These are phyloP conservation scores for Bradypus variegatus DNA, from an alignment of 2,797 vertebrate genomes.

Conservation along the genomic window DNA sequence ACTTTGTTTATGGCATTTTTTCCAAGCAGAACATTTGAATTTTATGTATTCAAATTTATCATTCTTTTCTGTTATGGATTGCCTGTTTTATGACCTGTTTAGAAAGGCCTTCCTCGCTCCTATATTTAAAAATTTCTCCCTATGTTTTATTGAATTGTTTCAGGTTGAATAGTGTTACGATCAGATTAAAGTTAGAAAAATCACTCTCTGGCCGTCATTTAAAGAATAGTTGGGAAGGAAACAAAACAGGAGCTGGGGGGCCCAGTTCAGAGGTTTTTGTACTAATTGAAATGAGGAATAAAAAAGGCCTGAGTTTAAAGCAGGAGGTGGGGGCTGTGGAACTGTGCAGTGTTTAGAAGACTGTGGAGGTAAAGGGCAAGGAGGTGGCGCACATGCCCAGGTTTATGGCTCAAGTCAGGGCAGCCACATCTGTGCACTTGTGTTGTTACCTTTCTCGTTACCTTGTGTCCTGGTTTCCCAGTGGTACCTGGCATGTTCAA, in stretches of 20 bases:
- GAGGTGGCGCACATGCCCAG: neutral
- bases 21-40: slow-evolving; percentile 31
- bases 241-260: neutral
- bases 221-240: neutral
- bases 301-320: neutral
- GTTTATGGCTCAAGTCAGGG: neutral
- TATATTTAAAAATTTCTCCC: slow-evolving; percentile 7
- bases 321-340: neutral
- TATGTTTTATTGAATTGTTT: slow-evolving; percentile 26
- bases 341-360: neutral
- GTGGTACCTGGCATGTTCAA: neutral
- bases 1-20: slow-evolving; percentile 36
- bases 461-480: neutral
- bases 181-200: slow-evolving; percentile 22
- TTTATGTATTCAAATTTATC: slow-evolving; percentile 49
- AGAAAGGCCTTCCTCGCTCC: neutral
- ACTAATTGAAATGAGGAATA: neutral
- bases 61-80: slow-evolving; percentile 35
- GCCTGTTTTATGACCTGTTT: slow-evolving; percentile 23
- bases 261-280: neutral
- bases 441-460: neutral
- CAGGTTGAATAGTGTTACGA: slow-evolving; percentile 16
- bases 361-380: neutral
- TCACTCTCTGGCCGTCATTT: slow-evolving; percentile 20
- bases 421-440: neutral